Evolutionary conservation across 2,888 invertebrate genomes (phyloP).

Genomic region (Drosophila parthenogenetica): DNA sequence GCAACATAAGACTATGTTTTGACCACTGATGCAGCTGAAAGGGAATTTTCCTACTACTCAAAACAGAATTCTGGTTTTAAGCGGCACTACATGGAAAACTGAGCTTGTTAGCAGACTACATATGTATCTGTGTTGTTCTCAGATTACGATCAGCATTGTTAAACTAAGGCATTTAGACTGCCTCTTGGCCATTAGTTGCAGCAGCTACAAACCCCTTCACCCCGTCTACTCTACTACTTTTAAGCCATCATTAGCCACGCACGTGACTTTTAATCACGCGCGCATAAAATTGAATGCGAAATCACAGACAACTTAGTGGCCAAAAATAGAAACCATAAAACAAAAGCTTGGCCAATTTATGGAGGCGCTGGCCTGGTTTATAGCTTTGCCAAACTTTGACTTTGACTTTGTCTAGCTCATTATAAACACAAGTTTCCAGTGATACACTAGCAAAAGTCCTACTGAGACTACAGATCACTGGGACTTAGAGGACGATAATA

Average conservation of each 20-base stretch:
- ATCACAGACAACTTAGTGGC: slow-evolving; percentile 37
- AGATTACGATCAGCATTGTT: slow-evolving; percentile 77
- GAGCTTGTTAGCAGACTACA: slow-evolving; percentile 67
- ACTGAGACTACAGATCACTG: neutral
- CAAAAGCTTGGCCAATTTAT: slow-evolving; percentile 50
- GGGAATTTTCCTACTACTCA: slow-evolving; percentile 17
- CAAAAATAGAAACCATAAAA: slow-evolving; percentile 16
- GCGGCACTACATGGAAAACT: slow-evolving; percentile 5
- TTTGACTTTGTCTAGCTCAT: slow-evolving; percentile 54
- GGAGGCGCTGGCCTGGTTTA: slow-evolving; percentile 61
- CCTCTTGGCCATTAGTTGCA: slow-evolving; percentile 66
- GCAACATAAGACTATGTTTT: slow-evolving; percentile 64
- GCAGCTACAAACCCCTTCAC: slow-evolving; percentile 26
- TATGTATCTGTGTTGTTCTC: slow-evolving; percentile 30
- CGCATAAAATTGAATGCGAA: slow-evolving; percentile 67
- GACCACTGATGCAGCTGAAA: slow-evolving; percentile 37
- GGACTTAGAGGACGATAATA: neutral
- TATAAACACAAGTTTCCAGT: slow-evolving; percentile 27
- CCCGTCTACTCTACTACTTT: neutral
- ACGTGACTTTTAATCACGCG: slow-evolving; percentile 82
- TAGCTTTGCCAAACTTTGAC: slow-evolving; percentile 49
- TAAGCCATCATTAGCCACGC: slow-evolving; percentile 62
- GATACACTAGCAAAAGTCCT: neutral
- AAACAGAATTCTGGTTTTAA: slow-evolving; percentile 4
- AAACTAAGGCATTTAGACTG: slow-evolving; percentile 45